Evolutionary conservation across 2,888 invertebrate species (phyloP).

Genomic region (Cephus nigrinus): DNA sequence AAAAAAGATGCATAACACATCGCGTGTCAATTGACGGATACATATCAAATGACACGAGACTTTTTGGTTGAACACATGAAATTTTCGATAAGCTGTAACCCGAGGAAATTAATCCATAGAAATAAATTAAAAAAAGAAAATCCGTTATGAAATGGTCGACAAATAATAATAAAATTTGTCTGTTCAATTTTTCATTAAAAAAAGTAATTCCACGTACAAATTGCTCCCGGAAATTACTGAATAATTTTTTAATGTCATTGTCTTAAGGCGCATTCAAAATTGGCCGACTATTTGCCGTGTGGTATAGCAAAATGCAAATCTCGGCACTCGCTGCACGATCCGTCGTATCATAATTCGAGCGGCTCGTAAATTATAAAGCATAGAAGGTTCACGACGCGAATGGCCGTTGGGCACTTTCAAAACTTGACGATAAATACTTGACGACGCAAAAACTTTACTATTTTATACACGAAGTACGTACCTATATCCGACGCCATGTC

Average conservation of each 20-base stretch:
- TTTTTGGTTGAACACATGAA: neutral
- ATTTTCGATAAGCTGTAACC: neutral
- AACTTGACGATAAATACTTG: conserved; percentile 1
- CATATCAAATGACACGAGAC: neutral
- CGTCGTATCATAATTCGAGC: neutral
- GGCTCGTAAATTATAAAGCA: conserved; percentile 8
- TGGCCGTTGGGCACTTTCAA: conserved; percentile 18
- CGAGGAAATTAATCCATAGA: neutral
- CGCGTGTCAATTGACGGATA: neutral
- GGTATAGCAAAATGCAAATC: conserved; percentile 12
- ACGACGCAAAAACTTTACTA: neutral
- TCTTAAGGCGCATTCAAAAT: neutral
- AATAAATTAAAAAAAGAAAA: neutral
- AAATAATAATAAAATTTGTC: neutral
- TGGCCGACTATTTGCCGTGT: neutral
- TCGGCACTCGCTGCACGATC: conserved; percentile 4
- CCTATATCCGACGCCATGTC: neutral
- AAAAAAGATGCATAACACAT: neutral
- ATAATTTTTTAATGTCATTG: neutral
- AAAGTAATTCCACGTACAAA: neutral
- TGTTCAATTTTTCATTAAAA: neutral
- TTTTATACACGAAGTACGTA: neutral
- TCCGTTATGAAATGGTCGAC: neutral
- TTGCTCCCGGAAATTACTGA: neutral
- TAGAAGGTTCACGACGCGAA: conserved; percentile 13